Percentiles rank a stretch among this genome's conserved stretches.
These are phyloP conservation scores for Leucopsar rothschildi DNA, from an alignment of 2,113 vertebrate species.

Conservation along the genomic window DNA sequence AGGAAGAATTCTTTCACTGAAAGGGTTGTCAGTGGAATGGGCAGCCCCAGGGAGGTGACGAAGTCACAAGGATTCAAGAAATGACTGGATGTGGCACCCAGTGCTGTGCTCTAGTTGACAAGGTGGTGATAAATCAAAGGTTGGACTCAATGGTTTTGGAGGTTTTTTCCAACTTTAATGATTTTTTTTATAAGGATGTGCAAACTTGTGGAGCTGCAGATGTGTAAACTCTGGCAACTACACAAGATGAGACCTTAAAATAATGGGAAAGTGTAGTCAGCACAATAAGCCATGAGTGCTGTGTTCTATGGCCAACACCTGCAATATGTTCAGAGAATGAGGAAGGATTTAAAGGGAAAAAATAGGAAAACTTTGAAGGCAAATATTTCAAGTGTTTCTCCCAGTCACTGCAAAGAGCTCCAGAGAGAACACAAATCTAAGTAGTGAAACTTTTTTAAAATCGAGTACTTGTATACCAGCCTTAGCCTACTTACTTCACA, in stretches of 20 bases:
- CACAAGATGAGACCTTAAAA: background rate
- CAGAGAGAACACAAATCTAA: background rate
- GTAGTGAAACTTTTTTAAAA: background rate
- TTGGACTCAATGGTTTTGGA: rapidly evolving
- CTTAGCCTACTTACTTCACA: background rate
- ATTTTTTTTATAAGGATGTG: background rate
- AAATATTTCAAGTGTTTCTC: background rate
- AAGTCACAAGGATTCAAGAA: background rate
- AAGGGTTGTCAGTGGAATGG: background rate
- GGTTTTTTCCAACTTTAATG: background rate
- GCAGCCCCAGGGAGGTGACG: too few relatives aligned
- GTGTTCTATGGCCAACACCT: rapidly evolving
- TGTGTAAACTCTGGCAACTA: rapidly evolving
- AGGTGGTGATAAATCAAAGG: rapidly evolving
- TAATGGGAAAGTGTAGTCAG: background rate
- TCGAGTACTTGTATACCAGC: background rate
- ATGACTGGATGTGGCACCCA: background rate
- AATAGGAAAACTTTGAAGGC: background rate
- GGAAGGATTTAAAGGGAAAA: background rate
- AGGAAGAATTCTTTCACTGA: background rate
- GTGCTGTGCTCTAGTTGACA: too few relatives aligned
- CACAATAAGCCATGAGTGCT: background rate
- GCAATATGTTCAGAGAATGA: background rate
- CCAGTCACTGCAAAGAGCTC: rapidly evolving
- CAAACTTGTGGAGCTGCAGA: background rate